Base-by-base conservation (phyloP, 2,113 vertebrate genomes). In the Eclectus roratus region DNA sequence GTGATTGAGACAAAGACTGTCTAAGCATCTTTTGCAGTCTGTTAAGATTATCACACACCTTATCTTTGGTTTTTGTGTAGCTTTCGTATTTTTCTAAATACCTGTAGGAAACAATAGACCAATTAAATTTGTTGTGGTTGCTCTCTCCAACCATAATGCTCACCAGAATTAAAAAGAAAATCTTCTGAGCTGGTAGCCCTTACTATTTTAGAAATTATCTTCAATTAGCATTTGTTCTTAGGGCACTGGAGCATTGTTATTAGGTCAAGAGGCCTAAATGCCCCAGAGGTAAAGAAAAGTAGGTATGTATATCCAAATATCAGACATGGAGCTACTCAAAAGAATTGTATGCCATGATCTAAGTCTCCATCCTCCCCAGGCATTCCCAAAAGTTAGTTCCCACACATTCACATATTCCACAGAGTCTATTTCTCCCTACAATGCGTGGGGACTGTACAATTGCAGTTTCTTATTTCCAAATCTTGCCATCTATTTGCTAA, bases 81-180 rank as follows among this genome's bases (percentile, higher is more conserved):
- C 68, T 85, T 89, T 83, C 96, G 85, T 98, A 94, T 91, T 97
- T 97, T 96, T 98, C 98, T 27, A 97, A 95, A 97, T 98, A 99
- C 61, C 99, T 99, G 93, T 11, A 95, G 14, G 78, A 52, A 91
- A 96, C 14, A 91, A 70, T 1, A 50, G 49, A 79, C 6, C 21
- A 73, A 74, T 61, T 46, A 73, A 93, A 73, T 31, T 25, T 43
- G 7, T 50, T 73, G 13, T 24, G 15, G 8, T 21, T 87, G 27
- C 6, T 85, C 29, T 83, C 53, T 73, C 29, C n/a, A 88, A 41
- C 13, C 31, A 47, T 37, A 85, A 83, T 1, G 4, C 7, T 27
- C 19, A 43, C 24, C 7, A 63, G 29, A 93, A 91, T 15, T 18
- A 46, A 61, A 17, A 5, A 15, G 33, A 31, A 33, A 49, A 16